Evolutionary conservation across 2,888 invertebrate genomes (phyloP), one percentile per base, ranked within the genome.

Genomic region (Platycheirus albimanus): DNA sequence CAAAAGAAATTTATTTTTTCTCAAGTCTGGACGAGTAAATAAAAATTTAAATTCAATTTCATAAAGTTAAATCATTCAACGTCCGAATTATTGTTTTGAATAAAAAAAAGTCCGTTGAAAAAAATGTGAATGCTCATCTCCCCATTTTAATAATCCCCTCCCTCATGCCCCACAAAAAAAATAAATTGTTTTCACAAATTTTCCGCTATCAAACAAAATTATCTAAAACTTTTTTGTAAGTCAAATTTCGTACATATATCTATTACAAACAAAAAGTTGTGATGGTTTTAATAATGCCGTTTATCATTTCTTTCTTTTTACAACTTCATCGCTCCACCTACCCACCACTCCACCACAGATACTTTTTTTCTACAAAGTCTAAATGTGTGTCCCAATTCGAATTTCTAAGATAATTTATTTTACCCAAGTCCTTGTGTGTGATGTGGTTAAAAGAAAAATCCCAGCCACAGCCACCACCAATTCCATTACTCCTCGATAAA

Each of bases 211-310:
- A 41, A 11, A 17, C 4, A 33, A 7, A 52, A 33, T 30, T 56
- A 20, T 11, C 36, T 36, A 24, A 24, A 49, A 49, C 38, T 41
- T 54, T 28, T 38, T 15, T 10, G 7, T 36, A 3, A 8, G 36
- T 3, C n/a, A 36, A 3, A 52, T 61, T 67, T 67, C 4, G n/a
- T n/a, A n/a, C n/a, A n/a, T 49, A 28, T 19, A 17, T 30, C 38
- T 36, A 5, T 24, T 28, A 24, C 20, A 47, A 20, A 45, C 7
- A 30, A 43, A 75, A 67, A 52, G 67, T 75, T 67, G 19, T 17
- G 6, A 7, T 45, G 58, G 67, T 52, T 75, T 75, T 75, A 61
- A 75, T 67, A 75, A 75, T 30, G 36, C 17, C 52, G 52, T 52
- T 75, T 67, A 61, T 67, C 67, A 67, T 67, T 67, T 45, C 5